Evolutionary conservation across 35 echinoderm and acorn worm genomes (phyloP).

Genomic region (Ophiothrix spiculata): DNA sequence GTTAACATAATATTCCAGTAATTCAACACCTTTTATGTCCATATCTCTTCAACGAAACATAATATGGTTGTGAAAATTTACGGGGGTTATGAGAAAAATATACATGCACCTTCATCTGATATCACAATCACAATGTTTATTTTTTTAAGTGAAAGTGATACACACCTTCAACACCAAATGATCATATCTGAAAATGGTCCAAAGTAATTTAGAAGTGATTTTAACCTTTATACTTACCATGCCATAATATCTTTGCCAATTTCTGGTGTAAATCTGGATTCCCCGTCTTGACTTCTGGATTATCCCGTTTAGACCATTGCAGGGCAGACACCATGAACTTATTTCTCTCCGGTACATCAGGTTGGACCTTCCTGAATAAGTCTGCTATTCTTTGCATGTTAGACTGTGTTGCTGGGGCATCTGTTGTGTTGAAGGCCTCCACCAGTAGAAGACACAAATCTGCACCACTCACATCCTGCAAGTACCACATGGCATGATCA

Average conservation of each 20-base stretch:
- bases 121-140: too few species aligned
- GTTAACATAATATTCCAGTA: too few species aligned
- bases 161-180: too few species aligned
- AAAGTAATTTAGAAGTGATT: too few species aligned
- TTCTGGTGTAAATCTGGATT: conserved; percentile 79
- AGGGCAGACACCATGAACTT: conserved; percentile 61
- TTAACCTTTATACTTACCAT: conserved; percentile 69
- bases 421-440: conserved; percentile 74
- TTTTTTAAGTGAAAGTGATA: too few species aligned
- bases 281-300: conserved; percentile 24
- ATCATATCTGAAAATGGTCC: too few species aligned
- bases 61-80: too few species aligned
- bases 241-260: conserved; percentile 72
- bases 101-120: too few species aligned
- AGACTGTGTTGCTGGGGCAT: conserved; percentile 45
- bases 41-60: too few species aligned
- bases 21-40: too few species aligned
- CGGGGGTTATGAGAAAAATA: too few species aligned
- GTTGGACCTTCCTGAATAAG: conserved; percentile 41
- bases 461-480: conserved; percentile 87
- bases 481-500: too few species aligned
- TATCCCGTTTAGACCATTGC: conserved; percentile 60
- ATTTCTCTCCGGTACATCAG: conserved; percentile 70
- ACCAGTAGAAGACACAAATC: conserved; percentile 81
- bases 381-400: conserved; percentile 58